Base-by-base conservation (phyloP, 2,113 vertebrate genomes). In the Turdus rufiventris region DNA sequence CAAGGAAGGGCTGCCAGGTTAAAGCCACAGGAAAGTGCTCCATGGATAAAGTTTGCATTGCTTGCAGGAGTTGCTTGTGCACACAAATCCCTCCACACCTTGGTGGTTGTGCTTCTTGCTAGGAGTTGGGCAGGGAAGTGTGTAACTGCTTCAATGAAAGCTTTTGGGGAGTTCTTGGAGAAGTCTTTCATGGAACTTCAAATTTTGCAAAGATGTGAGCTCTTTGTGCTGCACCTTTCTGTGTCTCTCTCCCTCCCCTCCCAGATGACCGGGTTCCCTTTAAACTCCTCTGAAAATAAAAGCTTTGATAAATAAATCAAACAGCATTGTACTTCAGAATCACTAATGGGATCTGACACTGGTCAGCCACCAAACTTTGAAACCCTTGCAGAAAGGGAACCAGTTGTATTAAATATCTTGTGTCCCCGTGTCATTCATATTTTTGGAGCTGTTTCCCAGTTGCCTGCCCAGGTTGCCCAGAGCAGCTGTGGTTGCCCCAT, bases 261-360 rank as follows among this genome's bases (percentile, higher is more conserved):
- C 40, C 54, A 40, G 36, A 65, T 72, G 75, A 63, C 70, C 5
- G 1, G 4, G 50, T 45, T 92, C 34, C 40, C 42, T 85, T 61
- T 83, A 80, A 79, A 85, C 5, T 26, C 67, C 58, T 85, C 83
- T 76, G 71, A 88, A 93, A 92, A 68, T 10, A 57, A 12, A 51
- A 57, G 36, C 79, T 95, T 93, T 96, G 72, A 76, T 92, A 86
- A 88, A 82, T 78, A 60, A 90, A 94, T 72, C 78, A 82, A 71
- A 57, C 54, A 53, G 6, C 36, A 57, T 21, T 14, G 9, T 65
- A 16, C 28, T 61, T 75, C 33, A 65, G 79, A 88, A 45, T 61
- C 31, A 14, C 50, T 83, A 18, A 79, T 9, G n/a, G 54, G 9
- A 45, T n/a, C 58, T 79, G 63, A 33, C 61, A 34, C 60, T 74